Base-by-base conservation (phyloP, 2,888 invertebrate species). In the Cheilosia grossa region DNA sequence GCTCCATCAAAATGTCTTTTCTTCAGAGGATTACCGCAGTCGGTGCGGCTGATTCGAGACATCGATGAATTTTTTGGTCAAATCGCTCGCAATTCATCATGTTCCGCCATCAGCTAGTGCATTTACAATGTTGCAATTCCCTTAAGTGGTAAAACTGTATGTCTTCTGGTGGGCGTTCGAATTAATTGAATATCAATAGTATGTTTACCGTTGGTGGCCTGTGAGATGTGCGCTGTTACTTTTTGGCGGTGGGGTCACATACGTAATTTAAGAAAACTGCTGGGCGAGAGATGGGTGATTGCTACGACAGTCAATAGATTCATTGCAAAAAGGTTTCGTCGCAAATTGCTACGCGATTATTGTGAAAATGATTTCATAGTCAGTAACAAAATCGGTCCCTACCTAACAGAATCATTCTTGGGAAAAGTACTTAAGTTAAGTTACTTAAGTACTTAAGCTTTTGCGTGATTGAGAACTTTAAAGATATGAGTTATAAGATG, bases 31-130 rank as follows among this genome's bases (percentile, higher is more conserved):
- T 78, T 69, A 77, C 44, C 61, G 67, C 61, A 37, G 61, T 61
- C 21, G 51, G 30, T 59, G 44, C 49, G 37, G 24, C 77, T 47
- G 37, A 56, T 69, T 40, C 67, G 77, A 59, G 42, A 59, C 75
- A 67, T 67, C 75, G 75, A 75, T 75, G 67, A 67, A 27, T 51
- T 63, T 63, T 69, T 74, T 54, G 44, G 67, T 79, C 74, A 74
- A 73, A 79, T 79, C 74, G 56, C 64, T 44, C 53, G 74, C 82
- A 74, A 83, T 83, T 64, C 74, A 83, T 83, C 82, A 83, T 82
- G 49, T 56, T 56, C 44, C 17, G 51, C 51, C 53, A 33, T 37
- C 40, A 33, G 56, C 69, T 19, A 7, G 51, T 44, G 51, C 77
- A 37, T 44, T 69, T 63, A 78, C 77, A 77, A 77, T 69, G 78